phyloP scores from a whole-genome alignment of 2,888 invertebrate species.

The Melinaea menophilus region DNA sequence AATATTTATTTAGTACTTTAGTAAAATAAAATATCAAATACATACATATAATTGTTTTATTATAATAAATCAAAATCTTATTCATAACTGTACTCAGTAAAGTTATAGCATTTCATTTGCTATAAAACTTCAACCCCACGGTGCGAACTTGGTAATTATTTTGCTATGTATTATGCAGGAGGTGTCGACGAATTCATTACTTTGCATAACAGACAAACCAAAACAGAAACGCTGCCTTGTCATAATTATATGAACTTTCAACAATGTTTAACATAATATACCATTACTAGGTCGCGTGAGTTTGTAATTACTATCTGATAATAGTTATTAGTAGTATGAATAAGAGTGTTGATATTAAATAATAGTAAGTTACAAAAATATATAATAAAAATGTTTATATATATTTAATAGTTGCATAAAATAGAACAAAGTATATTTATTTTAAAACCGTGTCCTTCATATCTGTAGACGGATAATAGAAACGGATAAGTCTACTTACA shows the following conservation, averaged over 20 bases:
- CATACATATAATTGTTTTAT: neutral
- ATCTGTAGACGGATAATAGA: neutral
- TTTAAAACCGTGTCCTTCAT: neutral
- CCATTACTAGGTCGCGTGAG: neutral
- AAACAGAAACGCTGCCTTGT: conserved; percentile 26
- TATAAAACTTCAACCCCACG: neutral
- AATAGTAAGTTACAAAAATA: neutral
- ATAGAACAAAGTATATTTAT: neutral
- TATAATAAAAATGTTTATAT: neutral
- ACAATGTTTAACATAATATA: neutral
- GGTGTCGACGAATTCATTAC: conserved; percentile 48
- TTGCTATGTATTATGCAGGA: conserved; percentile 32
- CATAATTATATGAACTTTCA: neutral
- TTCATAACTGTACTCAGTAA: neutral
- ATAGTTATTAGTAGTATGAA: neutral
- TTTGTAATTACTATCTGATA: neutral
- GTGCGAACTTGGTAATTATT: conserved; percentile 25
- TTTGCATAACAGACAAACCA: conserved; percentile 50
- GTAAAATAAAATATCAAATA: neutral
- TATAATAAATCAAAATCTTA: neutral
- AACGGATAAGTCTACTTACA: neutral
- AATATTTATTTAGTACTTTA: too few relatives aligned
- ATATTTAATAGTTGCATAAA: neutral
- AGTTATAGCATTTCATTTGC: neutral
- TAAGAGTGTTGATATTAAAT: neutral